Evolutionary conservation across 2,888 invertebrate genomes (phyloP).

Genomic region (Embidobia sp.): DNA sequence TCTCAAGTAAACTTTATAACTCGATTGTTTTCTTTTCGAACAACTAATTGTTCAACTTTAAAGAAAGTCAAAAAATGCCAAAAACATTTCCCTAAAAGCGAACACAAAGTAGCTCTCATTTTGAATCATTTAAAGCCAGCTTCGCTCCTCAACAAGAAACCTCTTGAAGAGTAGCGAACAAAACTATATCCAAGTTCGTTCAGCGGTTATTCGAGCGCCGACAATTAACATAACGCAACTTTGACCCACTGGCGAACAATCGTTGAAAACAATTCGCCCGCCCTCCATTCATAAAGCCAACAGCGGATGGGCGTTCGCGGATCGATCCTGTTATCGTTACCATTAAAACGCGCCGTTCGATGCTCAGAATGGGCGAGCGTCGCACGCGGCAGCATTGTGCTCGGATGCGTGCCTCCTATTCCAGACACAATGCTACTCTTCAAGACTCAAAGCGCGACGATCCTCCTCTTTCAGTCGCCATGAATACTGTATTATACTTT

Average conservation of each 20-base stretch:
- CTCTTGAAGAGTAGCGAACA: too few relatives aligned
- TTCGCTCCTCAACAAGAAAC: too few relatives aligned
- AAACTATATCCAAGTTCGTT: too few relatives aligned
- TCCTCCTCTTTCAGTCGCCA: conserved; percentile 42
- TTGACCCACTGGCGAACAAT: background rate
- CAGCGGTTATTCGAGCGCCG: too few relatives aligned
- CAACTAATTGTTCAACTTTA: too few relatives aligned
- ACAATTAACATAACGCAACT: too few relatives aligned
- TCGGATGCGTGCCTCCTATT: conserved; percentile 25
- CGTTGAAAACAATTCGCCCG: background rate
- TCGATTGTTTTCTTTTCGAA: too few relatives aligned
- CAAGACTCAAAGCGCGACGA: conserved; percentile 35
- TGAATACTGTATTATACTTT: conserved; percentile 59
- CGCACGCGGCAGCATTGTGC: conserved; percentile 21
- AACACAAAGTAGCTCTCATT: too few relatives aligned
- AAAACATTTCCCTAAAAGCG: too few relatives aligned
- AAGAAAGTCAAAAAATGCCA: too few relatives aligned
- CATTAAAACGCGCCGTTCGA: conserved; percentile 29
- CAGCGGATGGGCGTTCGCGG: background rate
- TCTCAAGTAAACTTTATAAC: too few relatives aligned
- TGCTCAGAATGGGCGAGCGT: conserved; percentile 17
- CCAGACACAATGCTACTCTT: conserved; percentile 41
- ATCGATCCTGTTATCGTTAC: conserved; percentile 18
- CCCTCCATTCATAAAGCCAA: conserved; percentile 3
- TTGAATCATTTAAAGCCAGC: too few relatives aligned